Percentiles rank a stretch among this genome's conserved stretches.
These are phyloP conservation scores for Congeria kusceri DNA, from an alignment of 2,888 invertebrate species.

Conservation along the genomic window DNA sequence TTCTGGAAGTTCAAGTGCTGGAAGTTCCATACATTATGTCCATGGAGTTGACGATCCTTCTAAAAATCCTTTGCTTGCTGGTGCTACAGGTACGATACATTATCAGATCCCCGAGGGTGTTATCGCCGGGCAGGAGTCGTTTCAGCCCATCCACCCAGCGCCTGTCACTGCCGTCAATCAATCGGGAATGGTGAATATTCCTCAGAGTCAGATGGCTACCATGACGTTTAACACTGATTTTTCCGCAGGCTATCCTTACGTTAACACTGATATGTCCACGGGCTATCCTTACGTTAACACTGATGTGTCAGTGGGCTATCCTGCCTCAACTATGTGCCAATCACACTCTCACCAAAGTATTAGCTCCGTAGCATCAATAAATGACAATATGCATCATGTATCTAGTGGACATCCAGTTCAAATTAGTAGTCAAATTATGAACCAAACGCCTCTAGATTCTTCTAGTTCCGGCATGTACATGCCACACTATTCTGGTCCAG, in stretches of 20 bases:
- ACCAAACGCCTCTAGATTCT: conserved; percentile 39
- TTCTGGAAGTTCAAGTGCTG: conserved; percentile 83
- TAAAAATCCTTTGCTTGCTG: conserved; percentile 80
- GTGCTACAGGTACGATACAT: conserved; percentile 66
- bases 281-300: conserved; percentile 37
- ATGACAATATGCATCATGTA: conserved; percentile 40
- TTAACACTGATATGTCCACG: conserved; percentile 39
- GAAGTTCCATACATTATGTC: conserved; percentile 83
- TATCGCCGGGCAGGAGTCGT: conserved; percentile 62
- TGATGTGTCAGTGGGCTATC: conserved; percentile 47
- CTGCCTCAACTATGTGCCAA: conserved; percentile 55
- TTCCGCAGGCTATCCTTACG: conserved; percentile 44
- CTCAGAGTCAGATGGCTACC: conserved; percentile 44
- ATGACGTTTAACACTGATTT: conserved; percentile 29
- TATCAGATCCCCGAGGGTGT: conserved; percentile 54
- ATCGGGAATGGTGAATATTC: conserved; percentile 50
- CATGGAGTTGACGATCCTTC: conserved; percentile 83
- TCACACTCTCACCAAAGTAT: conserved; percentile 66
- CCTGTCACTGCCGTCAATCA: conserved; percentile 64
- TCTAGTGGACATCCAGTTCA: conserved; percentile 45
- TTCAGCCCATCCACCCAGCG: conserved; percentile 75
- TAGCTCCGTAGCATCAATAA: conserved; percentile 39
- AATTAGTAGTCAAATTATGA: conserved; percentile 30
- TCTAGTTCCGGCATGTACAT: conserved; percentile 49
- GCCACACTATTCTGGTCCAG: conserved; percentile 56